Conservation (phyloP, 2,888 invertebrate species). For the Doris montereyensis region DNA sequence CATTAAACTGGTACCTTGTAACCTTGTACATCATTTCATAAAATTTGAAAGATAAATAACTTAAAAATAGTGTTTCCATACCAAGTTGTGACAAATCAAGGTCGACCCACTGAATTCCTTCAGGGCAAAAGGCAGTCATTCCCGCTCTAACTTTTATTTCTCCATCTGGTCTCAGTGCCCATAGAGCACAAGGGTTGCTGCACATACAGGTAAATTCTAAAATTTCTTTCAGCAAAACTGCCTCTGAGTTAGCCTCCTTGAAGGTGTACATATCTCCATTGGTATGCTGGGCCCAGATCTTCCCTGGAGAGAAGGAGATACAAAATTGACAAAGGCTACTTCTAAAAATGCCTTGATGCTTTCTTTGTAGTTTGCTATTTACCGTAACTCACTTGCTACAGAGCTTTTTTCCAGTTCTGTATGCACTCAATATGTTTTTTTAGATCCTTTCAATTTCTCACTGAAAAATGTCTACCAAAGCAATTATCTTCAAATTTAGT, state of each 20-base stretch:
- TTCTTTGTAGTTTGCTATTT: neutral
- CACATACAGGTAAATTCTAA: constrained; percentile 63
- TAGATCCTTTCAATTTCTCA: too few species aligned
- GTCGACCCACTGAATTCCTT: constrained; percentile 73
- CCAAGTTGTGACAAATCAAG: constrained; percentile 74
- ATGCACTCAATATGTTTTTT: too few species aligned
- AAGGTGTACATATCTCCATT: constrained; percentile 72
- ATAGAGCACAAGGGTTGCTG: constrained; percentile 73
- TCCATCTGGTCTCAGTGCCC: constrained; percentile 74
- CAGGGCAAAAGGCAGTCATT: constrained; percentile 70
- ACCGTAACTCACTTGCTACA: neutral
- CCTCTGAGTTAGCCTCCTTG: constrained; percentile 48
- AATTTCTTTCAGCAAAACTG: constrained; percentile 40
- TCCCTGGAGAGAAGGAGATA: constrained; percentile 57
- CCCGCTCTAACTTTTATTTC: constrained; percentile 73
- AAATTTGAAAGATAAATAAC: too few species aligned
- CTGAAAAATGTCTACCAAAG: too few species aligned
- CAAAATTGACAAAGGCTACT: neutral
- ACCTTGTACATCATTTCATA: too few species aligned
- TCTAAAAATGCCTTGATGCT: too few species aligned
- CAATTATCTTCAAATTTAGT: too few species aligned
- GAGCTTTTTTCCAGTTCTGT: neutral
- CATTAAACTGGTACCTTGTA: too few species aligned
- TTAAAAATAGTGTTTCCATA: too few species aligned
- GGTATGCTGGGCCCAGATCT: constrained; percentile 73